These are phyloP conservation scores for Drosophila bifasciata DNA, from an alignment of 1,140 invertebrate genomes.

Conservation along the genomic window DNA sequence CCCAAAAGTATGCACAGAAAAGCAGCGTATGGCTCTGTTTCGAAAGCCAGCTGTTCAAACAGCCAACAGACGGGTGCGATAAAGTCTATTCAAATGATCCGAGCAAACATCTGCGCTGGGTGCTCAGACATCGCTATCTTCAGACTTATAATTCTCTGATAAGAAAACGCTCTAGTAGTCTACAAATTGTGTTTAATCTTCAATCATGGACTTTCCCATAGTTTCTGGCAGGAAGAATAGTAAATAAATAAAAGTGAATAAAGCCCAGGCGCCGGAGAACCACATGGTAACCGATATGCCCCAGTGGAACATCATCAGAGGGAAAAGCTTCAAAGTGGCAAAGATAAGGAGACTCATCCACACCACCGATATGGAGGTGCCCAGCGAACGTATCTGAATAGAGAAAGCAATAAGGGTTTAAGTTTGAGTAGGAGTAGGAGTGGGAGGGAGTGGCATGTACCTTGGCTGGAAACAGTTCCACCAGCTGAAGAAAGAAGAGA, in stretches of 20 bases:
- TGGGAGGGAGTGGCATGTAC: constrained; percentile 23
- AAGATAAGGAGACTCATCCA: constrained; percentile 49
- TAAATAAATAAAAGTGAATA: constrained; percentile 58
- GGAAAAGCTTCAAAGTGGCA: constrained; percentile 52
- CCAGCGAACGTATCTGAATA: constrained; percentile 55
- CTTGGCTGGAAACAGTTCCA: constrained; percentile 72
- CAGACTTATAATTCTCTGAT: too few species aligned
- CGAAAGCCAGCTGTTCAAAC: too few species aligned
- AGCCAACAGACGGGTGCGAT: too few species aligned
- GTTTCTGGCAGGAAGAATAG: constrained; percentile 87
- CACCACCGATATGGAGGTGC: constrained; percentile 54
- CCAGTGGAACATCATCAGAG: constrained; percentile 41
- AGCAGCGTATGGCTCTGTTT: too few species aligned
- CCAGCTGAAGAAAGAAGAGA: constrained; percentile 63
- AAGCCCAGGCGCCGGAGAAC: constrained; percentile 41
- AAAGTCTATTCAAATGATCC: too few species aligned
- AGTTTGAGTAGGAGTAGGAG: too few species aligned
- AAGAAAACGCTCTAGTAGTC: too few species aligned
- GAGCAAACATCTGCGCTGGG: too few species aligned
- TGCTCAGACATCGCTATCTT: too few species aligned
- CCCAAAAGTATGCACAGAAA: not conserved
- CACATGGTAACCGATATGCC: constrained; percentile 59
- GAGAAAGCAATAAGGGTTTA: too few species aligned
- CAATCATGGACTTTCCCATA: constrained; percentile 85
- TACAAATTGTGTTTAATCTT: constrained; percentile 17